A percentile compares a stretch with the other conserved stretches of the same genome.
These are phyloP conservation scores for Propithecus deckenii DNA, from an alignment of 2,797 vertebrate species.

Conservation along the genomic window DNA sequence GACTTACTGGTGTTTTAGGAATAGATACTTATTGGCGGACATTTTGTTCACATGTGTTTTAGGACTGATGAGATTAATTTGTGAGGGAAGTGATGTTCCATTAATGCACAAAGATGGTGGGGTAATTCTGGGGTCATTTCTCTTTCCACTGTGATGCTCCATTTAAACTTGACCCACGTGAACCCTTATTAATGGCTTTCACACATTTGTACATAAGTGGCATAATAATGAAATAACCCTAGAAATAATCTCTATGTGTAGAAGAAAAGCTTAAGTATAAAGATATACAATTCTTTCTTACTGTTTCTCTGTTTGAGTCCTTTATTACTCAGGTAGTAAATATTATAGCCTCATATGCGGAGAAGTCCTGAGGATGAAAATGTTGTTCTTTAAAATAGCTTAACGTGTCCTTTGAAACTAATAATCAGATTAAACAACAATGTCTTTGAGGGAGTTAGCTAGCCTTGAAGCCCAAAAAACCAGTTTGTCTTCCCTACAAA, in stretches of 20 bases:
- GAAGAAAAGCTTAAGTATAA: not conserved
- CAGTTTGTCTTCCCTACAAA: constrained; percentile 16
- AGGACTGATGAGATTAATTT: not conserved
- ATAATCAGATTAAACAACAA: constrained; percentile 4
- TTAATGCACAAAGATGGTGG: not conserved
- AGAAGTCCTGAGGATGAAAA: not conserved
- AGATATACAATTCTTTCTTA: not conserved
- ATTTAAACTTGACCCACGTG: not conserved
- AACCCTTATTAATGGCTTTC: not conserved
- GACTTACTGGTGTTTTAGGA: not conserved
- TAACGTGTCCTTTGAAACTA: constrained; percentile 43
- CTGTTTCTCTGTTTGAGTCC: not conserved
- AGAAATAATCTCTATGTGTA: not conserved
- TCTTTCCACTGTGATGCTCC: not conserved
- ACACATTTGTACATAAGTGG: not conserved
- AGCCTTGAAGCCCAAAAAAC: not conserved
- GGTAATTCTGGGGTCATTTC: not conserved
- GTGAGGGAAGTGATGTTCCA: not conserved
- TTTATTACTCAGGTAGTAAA: constrained; percentile 23
- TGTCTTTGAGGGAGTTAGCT: not conserved
- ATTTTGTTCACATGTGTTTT: not conserved
- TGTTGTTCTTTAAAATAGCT: constrained; percentile 43
- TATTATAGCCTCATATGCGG: not conserved
- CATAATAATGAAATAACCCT: not conserved
- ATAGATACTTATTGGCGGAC: not conserved